Base-by-base conservation (phyloP, 2,888 invertebrate genomes). In the Perithous albicinctus region DNA sequence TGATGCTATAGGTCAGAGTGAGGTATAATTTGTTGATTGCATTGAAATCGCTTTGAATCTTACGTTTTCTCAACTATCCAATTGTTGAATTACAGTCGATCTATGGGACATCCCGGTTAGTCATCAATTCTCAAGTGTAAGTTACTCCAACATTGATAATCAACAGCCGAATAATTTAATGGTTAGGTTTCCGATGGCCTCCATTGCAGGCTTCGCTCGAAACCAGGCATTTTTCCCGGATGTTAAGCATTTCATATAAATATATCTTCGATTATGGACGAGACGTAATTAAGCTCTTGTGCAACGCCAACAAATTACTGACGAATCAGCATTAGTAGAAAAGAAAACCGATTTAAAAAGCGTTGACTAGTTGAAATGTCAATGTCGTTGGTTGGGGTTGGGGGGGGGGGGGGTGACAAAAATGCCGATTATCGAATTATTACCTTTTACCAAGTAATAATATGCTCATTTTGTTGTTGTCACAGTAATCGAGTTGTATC, bases 121-220 rank as follows among this genome's bases (percentile, higher is more conserved):
- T 32, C 41, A 35, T 54, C 61, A 23, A 35, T 43, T 32, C 35
- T 7, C 18, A 64, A 32, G 61, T 48, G 73, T 63, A 74, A 77
- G 77, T 77, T 38, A 18, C 20, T 4, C 15, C 38, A 32, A 38
- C 1, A 23, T 0, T 26, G 12, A 4, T 1, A 20, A n/a, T 15
- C 51, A 56, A 41, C 6, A 35, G 46, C 15, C 46, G 32, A 35
- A 56, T 48, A 46, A 85, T 89, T 89, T 90, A 82, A 84, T 89
- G 90, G 90, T 90, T 90, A 90, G 89, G 88, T 87, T 87, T 5
- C 15, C 46, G n/a, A 74, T 85, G 87, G 87, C 89, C 86, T 89
- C 90, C 90, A 90, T 90, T 89, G 86, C n/a, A 85, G 75, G 80
- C 78, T 86, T 83, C 59, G 46, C 41, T 82, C 15, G 18, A 15